phyloP scores from a whole-genome alignment of 2,113 vertebrate species.

The Solenodon paradoxus region DNA sequence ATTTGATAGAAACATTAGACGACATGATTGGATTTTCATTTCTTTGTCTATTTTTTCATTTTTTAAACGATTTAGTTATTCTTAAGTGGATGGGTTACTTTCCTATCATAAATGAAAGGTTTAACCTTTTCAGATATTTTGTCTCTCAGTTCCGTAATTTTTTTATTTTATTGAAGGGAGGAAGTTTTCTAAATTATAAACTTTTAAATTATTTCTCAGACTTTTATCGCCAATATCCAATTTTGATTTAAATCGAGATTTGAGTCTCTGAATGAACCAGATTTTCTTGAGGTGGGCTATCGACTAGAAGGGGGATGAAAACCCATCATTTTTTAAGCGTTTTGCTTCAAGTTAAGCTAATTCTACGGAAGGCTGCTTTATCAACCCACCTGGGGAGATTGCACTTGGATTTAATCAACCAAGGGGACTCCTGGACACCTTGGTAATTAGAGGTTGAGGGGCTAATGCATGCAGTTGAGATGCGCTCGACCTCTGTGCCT shows the following conservation, averaged over 20 bases:
- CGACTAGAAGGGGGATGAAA: neutral
- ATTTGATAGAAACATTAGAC: neutral
- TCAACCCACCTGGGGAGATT: neutral
- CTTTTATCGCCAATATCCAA: neutral
- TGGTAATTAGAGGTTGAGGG: neutral
- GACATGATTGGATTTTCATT: too few species aligned
- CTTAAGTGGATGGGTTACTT: neutral
- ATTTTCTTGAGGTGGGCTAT: neutral
- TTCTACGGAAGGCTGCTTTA: neutral
- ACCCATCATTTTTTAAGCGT: neutral
- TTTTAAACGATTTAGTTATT: neutral
- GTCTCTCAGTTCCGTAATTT: neutral
- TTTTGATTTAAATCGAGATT: neutral
- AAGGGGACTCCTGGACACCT: neutral
- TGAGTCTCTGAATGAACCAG: neutral
- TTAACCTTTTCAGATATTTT: slow-evolving; percentile 11
- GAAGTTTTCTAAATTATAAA: too few species aligned
- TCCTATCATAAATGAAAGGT: neutral
- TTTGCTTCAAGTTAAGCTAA: neutral
- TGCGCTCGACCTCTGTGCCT: neutral
- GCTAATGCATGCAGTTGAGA: too few species aligned
- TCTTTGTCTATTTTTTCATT: too few species aligned
- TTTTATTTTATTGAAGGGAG: too few species aligned
- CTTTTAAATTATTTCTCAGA: neutral
- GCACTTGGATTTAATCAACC: neutral